Evolutionary conservation across 1,140 invertebrate genomes (phyloP).

Genomic region (Achatina immaculata): DNA sequence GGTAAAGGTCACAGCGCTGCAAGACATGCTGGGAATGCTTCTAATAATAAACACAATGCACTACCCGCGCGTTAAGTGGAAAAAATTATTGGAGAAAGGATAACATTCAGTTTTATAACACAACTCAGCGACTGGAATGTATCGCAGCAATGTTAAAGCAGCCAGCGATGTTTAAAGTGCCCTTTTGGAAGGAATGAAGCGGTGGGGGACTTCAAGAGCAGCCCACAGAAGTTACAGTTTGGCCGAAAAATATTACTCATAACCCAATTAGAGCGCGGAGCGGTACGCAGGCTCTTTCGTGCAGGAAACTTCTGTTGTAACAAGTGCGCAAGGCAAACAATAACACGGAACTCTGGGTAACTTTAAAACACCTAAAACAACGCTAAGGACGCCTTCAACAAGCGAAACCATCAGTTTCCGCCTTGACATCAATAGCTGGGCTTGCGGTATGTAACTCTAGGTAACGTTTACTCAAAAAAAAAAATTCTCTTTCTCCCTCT

Average conservation of each 20-base stretch:
- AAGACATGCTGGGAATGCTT: too few relatives aligned
- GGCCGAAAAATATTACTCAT: neutral
- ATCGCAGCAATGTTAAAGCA: too few relatives aligned
- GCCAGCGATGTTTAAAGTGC: too few relatives aligned
- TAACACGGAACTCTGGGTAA: neutral
- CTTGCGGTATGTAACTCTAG: too few relatives aligned
- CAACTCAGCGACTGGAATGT: too few relatives aligned
- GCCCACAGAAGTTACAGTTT: neutral
- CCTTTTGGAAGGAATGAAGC: neutral
- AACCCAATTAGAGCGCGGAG: neutral
- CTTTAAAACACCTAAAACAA: neutral
- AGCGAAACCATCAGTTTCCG: neutral
- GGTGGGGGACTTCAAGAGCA: neutral
- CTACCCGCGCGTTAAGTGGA: too few relatives aligned
- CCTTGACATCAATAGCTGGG: neutral
- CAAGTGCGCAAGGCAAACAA: neutral
- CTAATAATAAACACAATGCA: too few relatives aligned
- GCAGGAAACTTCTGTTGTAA: neutral
- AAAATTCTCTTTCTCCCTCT: too few relatives aligned
- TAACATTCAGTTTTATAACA: too few relatives aligned
- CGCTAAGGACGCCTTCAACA: neutral
- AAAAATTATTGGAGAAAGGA: too few relatives aligned
- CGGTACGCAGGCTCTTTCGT: neutral
- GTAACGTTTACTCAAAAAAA: too few relatives aligned
- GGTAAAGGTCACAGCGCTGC: too few relatives aligned